Evolutionary conservation across 2,797 vertebrate genomes (phyloP), one percentile per base, ranked within the genome.

Genomic region (Pitangus sulphuratus): DNA sequence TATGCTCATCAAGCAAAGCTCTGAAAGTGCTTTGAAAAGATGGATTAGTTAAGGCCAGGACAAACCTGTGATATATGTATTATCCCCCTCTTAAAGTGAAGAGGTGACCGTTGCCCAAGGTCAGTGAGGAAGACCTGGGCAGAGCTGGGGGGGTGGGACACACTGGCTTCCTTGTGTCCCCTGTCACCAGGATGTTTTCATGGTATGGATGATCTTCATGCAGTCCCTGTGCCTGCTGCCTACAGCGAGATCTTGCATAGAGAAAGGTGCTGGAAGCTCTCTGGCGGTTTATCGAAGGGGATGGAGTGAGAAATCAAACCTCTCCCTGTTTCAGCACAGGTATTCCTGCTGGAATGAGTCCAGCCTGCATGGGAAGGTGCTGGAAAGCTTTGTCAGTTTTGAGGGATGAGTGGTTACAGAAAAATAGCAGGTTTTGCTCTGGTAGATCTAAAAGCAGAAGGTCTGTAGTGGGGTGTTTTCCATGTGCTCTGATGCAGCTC

Each of bases 1-100:
- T 90, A 11, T 53, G 51, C 93, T 96, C 95, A 95, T 95, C 93
- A 89, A 89, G 85, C 91, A 96, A 97, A 97, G 94, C 96, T 91
- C 89, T 84, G 92, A 66, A 80, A 87, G 83, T 79, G 56, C 85
- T 95, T 96, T 94, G 80, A 80, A 91, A 89, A 95, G 94, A 37
- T 93, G 93, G 95, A 95, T 95, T 97, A 95, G 56, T 93, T 33
- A 87, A 91, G 93, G 70, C 66, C 48, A 57, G 91, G 87, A 84
- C 94, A 93, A 87, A 93, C 91, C 93, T 84, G 44, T 94, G 75
- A 16, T 93, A 68, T 60, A 3, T 86, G 80, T 90, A 97, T 97
- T 96, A 95, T 97, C 94, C 87, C 45, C 84, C 89, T 92, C 94
- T 97, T 95, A 95, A 44, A 77, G 74, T 47, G 89, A 91, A 64